A percentile compares a stretch with the other conserved stretches of the same genome.
phyloP scores from a whole-genome alignment of 2,797 vertebrate genomes.

The Picus viridis region DNA sequence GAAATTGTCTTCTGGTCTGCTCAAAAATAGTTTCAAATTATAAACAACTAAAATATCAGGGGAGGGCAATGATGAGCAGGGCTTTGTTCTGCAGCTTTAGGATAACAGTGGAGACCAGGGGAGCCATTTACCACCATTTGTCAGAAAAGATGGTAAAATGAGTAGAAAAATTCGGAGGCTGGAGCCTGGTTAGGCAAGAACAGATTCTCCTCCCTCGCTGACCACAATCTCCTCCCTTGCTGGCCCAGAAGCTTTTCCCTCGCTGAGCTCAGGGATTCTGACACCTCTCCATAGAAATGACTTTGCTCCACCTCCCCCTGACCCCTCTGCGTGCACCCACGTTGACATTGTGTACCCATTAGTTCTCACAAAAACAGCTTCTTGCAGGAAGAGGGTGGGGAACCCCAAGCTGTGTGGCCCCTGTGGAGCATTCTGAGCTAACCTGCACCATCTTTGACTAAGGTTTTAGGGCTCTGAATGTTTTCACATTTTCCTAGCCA shows the following conservation, averaged over 20 bases:
- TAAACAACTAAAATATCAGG: neutral
- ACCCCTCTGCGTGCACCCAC: fast-evolving
- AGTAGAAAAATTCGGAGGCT: neutral
- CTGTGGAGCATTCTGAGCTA: neutral
- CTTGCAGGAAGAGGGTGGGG: no score
- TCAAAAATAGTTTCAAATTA: neutral
- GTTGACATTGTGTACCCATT: fast-evolving
- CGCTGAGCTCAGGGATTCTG: neutral
- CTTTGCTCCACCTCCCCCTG: neutral
- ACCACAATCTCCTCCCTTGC: neutral
- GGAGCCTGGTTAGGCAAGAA: neutral
- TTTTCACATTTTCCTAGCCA: neutral
- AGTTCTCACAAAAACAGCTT: neutral
- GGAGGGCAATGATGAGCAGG: neutral
- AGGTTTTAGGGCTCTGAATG: neutral
- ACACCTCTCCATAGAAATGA: neutral
- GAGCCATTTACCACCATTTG: neutral
- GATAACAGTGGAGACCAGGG: neutral
- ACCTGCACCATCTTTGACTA: neutral
- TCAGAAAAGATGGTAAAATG: neutral
- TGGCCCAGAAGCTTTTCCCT: neutral
- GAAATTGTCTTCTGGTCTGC: neutral
- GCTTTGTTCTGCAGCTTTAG: neutral
- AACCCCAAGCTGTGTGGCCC: fast-evolving
- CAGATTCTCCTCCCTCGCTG: neutral